A percentile compares a stretch with the other conserved stretches of the same genome.
Conservation (phyloP, 2,113 vertebrate species). For the Thinocorus orbignyianus region DNA sequence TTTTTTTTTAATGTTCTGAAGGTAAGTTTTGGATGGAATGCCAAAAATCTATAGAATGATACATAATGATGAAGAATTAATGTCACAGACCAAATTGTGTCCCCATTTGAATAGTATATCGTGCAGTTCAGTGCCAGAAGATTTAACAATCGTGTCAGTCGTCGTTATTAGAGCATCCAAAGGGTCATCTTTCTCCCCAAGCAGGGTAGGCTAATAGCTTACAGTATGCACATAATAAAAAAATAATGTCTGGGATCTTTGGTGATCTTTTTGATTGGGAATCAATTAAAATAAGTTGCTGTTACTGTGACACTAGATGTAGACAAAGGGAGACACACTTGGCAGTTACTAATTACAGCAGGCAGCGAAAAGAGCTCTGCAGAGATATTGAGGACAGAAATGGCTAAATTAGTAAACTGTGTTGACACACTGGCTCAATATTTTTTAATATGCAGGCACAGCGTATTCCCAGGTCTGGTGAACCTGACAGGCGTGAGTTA, state of each 20-base stretch:
- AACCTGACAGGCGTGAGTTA: conserved; percentile 36
- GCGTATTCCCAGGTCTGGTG: conserved; percentile 25
- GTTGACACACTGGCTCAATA: conserved; percentile 42
- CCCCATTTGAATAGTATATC: conserved; percentile 12
- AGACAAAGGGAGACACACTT: conserved; percentile 71
- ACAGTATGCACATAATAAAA: conserved; percentile 64
- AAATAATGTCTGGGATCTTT: conserved; percentile 74
- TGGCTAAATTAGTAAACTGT: conserved; percentile 54
- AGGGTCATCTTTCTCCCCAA: conserved; percentile 37
- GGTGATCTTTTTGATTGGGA: conserved; percentile 72
- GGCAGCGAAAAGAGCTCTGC: conserved; percentile 54
- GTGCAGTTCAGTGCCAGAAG: background rate
- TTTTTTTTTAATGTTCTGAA: background rate
- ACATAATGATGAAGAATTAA: conserved; percentile 36
- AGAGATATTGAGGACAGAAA: conserved; percentile 52
- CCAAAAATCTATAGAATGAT: background rate
- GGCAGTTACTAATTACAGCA: conserved; percentile 81
- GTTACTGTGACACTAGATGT: conserved; percentile 63
- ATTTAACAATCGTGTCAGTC: conserved; percentile 39
- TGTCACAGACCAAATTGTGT: background rate
- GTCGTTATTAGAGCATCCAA: conserved; percentile 33
- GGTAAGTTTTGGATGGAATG: conserved; percentile 23
- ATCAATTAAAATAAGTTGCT: conserved; percentile 78
- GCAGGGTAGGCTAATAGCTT: conserved; percentile 66
- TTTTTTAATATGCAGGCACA: conserved; percentile 36